A percentile compares a stretch with the other conserved stretches of the same genome.
Conservation (phyloP, 2,888 invertebrate species). For the Synanthedon myopaeformis region DNA sequence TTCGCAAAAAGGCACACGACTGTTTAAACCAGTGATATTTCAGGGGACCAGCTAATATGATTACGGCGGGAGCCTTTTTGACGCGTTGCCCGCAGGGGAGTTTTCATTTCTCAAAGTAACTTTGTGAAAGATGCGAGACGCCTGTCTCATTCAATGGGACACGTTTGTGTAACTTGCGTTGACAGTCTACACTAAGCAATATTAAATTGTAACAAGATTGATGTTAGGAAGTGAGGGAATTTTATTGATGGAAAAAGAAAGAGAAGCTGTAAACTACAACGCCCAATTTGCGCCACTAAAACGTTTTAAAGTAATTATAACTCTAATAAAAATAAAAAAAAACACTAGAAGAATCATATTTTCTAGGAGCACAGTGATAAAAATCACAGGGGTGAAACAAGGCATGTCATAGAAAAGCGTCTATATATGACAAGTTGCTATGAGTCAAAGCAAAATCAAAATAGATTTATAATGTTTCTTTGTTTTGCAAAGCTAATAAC, state of each 20-base stretch:
- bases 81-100: conserved; percentile 23
- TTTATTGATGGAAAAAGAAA: background rate
- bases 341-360: too few species aligned
- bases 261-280: background rate
- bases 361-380: too few species aligned
- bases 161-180: conserved; percentile 3
- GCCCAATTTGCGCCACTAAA: too few species aligned
- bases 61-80: conserved; percentile 34
- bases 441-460: too few species aligned
- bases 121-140: conserved; percentile 13
- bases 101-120: conserved; percentile 51
- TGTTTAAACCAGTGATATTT: conserved; percentile 20
- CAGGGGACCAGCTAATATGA: conserved; percentile 30
- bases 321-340: too few species aligned
- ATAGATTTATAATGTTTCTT: too few species aligned
- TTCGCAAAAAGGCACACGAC: background rate
- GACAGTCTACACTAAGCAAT: conserved; percentile 5
- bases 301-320: too few species aligned
- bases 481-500: too few species aligned
- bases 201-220: conserved; percentile 12
- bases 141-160: conserved; percentile 8
- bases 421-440: too few species aligned
- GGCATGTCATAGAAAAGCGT: too few species aligned
- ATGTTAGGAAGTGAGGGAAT: background rate
- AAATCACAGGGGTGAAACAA: too few species aligned